Evolutionary conservation across 2,888 invertebrate genomes (phyloP).

Genomic region (Cosmopolites sordidus): DNA sequence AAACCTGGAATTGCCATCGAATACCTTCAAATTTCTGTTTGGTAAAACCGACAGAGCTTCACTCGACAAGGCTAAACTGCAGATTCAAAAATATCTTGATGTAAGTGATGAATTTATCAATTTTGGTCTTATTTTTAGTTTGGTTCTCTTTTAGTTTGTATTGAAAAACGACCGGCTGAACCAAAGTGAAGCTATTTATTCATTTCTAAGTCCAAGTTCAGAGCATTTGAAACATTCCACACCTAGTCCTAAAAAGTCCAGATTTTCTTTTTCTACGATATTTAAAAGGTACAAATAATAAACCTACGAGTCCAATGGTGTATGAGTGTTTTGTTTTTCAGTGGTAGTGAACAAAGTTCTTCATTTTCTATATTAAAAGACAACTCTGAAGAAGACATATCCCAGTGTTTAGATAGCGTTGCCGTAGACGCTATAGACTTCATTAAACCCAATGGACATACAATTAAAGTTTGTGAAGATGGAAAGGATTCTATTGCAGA

Average conservation of each 20-base stretch:
- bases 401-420: conserved; percentile 68
- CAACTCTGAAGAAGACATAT: conserved; percentile 76
- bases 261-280: conserved; percentile 80
- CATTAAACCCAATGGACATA: conserved; percentile 43
- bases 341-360: conserved; percentile 39
- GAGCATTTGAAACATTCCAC: conserved; percentile 78
- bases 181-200: conserved; percentile 84
- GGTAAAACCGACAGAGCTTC: conserved; percentile 77
- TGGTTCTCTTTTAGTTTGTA: conserved; percentile 61
- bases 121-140: too few species aligned
- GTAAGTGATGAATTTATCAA: conserved; percentile 51
- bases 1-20: conserved; percentile 77
- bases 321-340: conserved; percentile 30
- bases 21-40: conserved; percentile 75
- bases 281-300: conserved; percentile 66
- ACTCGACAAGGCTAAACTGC: conserved; percentile 75
- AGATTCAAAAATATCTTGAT: conserved; percentile 82
- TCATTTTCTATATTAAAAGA: conserved; percentile 52
- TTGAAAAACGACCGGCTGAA: conserved; percentile 82
- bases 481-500: conserved; percentile 84
- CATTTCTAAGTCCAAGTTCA: conserved; percentile 88
- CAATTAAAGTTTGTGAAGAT: conserved; percentile 53
- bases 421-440: conserved; percentile 46
- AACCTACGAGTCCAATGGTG: too few species aligned
- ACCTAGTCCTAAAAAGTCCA: conserved; percentile 77